Evolutionary conservation across 2,888 invertebrate genomes (phyloP).

Genomic region (Acanthacorydalis orientalis): DNA sequence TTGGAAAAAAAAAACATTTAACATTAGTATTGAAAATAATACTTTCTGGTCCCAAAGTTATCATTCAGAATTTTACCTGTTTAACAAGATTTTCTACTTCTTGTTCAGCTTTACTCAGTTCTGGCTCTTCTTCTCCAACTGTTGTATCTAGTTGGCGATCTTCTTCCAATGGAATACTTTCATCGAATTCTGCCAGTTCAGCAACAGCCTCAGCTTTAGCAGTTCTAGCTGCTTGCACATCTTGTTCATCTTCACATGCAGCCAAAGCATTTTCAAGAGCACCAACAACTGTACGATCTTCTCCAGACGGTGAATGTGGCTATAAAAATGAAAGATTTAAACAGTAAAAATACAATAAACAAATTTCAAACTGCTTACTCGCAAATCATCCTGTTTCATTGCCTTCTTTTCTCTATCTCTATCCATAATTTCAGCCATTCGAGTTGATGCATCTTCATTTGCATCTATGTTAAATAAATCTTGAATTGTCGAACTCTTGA

Average conservation of each 20-base stretch:
- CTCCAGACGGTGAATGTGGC: slow-evolving; percentile 13
- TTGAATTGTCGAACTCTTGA: slow-evolving; percentile 83
- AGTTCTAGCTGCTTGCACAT: slow-evolving; percentile 76
- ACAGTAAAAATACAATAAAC: background rate
- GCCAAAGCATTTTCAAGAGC: slow-evolving; percentile 70
- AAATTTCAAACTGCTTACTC: slow-evolving; percentile 1
- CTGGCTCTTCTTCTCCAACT: slow-evolving; percentile 25
- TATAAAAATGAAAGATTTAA: background rate
- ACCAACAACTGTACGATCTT: slow-evolving; percentile 43
- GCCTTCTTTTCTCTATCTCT: slow-evolving; percentile 27
- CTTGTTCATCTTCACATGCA: slow-evolving; percentile 87
- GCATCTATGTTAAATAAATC: slow-evolving; percentile 75
- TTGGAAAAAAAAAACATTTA: slow-evolving; percentile 11
- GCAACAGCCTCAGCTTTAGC: slow-evolving; percentile 81
- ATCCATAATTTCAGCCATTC: slow-evolving; percentile 40
- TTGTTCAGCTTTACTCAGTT: slow-evolving; percentile 53
- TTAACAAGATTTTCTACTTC: slow-evolving; percentile 54
- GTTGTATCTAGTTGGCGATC: slow-evolving; percentile 19
- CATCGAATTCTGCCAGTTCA: slow-evolving; percentile 90
- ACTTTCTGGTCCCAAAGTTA: background rate
- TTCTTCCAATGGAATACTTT: slow-evolving; percentile 77
- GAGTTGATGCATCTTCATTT: slow-evolving; percentile 36
- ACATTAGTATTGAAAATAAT: background rate
- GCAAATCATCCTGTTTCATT: slow-evolving; percentile 18
- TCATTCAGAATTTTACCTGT: slow-evolving; percentile 34